Base-by-base conservation (phyloP, 2,888 invertebrate genomes). In the Epirrhoe tristata region DNA sequence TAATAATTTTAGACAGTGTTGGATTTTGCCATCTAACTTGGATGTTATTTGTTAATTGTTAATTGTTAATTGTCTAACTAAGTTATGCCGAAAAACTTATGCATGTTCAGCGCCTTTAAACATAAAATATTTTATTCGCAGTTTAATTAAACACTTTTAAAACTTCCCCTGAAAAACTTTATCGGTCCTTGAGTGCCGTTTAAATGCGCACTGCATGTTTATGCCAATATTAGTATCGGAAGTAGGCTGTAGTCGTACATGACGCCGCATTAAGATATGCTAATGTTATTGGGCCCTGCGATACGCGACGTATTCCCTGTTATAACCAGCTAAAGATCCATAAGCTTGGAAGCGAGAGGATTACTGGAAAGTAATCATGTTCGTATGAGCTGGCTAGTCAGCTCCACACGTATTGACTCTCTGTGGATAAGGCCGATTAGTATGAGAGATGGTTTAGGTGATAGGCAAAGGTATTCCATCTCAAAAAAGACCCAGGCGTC, bases 201-300 rank as follows among this genome's bases (percentile, higher is more conserved):
- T 39, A 39, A 39, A 70, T 77, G 74, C 73, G 79, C 75, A 70
- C 73, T 58, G 51, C 51, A 48, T 85, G 88, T 85, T 87, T 86
- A 79, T 82, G 76, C 78, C 79, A 80, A 82, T 84, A 84, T 85
- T 84, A 82, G 82, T 82, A 84, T 85, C 79, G 81, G 75, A 73
- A 74, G 66, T 70, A 73, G 78, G 78, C 71, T 75, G 58, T 66
- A 70, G 64, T 74, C 70, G 72, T 67, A 74, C 72, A 74, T 54
- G 39, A 50, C 54, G 59, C 68, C 80, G 85, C 85, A 87, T 89
- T 89, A 87, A 88, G 88, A 90, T 90, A 90, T 90, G 90, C 88
- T 83, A 90, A 90, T 89, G 86, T 85, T 86, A 89, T 88, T 81
- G 85, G 82, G 82, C 81, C 84, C 14, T 48, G 48, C 54, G 85